A percentile compares a stretch with the other conserved stretches of the same genome.
phyloP scores from a whole-genome alignment of 2,113 vertebrate genomes.

The Corythaixoides concolor region DNA sequence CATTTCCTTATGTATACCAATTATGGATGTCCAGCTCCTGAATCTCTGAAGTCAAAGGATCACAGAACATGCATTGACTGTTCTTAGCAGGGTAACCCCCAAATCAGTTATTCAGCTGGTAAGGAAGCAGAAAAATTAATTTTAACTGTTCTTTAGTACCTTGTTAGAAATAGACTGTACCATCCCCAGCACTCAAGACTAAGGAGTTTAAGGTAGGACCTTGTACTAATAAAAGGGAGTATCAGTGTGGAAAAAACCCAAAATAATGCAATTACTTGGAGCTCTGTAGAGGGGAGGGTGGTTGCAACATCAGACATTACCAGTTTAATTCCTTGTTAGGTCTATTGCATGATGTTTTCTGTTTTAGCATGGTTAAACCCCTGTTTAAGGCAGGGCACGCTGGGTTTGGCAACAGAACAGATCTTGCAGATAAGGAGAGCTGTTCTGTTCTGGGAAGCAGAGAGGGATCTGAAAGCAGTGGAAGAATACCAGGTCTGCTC shows the following conservation, averaged over 20 bases:
- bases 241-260: not conserved
- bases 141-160: not conserved
- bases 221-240: not conserved
- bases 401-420: not conserved
- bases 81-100: not conserved
- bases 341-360: not conserved
- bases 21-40: not conserved
- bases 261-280: not conserved
- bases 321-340: not conserved
- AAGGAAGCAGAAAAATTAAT: not conserved
- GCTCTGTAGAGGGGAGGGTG: not conserved
- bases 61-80: not conserved
- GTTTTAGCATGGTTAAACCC: not conserved
- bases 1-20: not conserved
- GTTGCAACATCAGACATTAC: not conserved
- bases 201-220: not conserved
- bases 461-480: not conserved
- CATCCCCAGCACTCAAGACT: not conserved
- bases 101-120: not conserved
- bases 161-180: not conserved
- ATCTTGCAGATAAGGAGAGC: not conserved
- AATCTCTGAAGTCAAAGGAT: not conserved
- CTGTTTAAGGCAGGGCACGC: not conserved
- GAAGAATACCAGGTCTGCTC: constrained; percentile 34
- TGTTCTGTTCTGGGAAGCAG: not conserved